These are phyloP conservation scores for Sinopyrophorus schimmeli DNA, from an alignment of 2,888 invertebrate species.

Conservation along the genomic window DNA sequence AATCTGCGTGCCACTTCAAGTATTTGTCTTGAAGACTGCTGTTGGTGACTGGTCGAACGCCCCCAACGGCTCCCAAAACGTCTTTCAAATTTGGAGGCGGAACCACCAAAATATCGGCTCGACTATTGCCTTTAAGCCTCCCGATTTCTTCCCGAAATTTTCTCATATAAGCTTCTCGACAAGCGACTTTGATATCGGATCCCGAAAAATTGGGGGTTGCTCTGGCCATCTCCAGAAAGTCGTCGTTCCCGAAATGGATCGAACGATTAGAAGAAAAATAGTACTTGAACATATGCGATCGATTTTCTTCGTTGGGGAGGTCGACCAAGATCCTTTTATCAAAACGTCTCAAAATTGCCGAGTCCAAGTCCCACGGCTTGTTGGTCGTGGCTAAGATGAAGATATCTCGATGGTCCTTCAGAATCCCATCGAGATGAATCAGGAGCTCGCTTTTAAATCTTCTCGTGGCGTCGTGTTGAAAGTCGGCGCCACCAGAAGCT, in stretches of 20 bases:
- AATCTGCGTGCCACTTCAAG: conserved; percentile 65
- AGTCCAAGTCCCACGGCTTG: conserved; percentile 90
- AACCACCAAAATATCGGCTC: conserved; percentile 28
- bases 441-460: conserved; percentile 88
- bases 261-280: conserved; percentile 58
- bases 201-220: conserved; percentile 81
- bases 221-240: conserved; percentile 57
- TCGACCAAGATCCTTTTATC: conserved; percentile 86
- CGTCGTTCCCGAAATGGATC: conserved; percentile 56
- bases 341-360: conserved; percentile 82
- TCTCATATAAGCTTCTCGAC: conserved; percentile 88
- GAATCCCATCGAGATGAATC: conserved; percentile 81
- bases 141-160: conserved; percentile 71
- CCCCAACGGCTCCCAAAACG: conserved; percentile 59
- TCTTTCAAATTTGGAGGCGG: conserved; percentile 45
- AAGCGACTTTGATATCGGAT: conserved; percentile 82
- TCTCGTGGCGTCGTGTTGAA: conserved; percentile 84
- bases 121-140: conserved; percentile 36
- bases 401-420: conserved; percentile 65
- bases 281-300: conserved; percentile 69
- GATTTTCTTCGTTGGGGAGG: conserved; percentile 69
- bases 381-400: conserved; percentile 88
- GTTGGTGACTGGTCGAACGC: conserved; percentile 64
- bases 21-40: conserved; percentile 60
- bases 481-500: conserved; percentile 67